A percentile compares a stretch with the other conserved stretches of the same genome.
Evolutionary conservation across 2,113 vertebrate species (phyloP).

Genomic region (Podarcis raffonei): DNA sequence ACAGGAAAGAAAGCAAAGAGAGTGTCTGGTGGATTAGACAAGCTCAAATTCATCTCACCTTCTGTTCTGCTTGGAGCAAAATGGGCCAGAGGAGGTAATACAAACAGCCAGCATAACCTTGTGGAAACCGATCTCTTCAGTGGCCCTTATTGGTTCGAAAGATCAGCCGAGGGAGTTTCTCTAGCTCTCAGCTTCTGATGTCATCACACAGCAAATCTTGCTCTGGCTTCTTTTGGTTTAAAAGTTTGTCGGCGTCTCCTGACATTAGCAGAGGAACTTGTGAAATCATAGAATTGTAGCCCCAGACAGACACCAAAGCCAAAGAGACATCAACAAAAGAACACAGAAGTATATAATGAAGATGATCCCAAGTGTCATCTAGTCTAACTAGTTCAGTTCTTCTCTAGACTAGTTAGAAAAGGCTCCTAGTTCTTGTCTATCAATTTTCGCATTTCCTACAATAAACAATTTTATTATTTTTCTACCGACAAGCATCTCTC

Average conservation of each 20-base stretch:
- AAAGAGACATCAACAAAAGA: slow-evolving; percentile 2
- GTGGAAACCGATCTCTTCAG: neutral
- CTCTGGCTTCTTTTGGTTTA: neutral
- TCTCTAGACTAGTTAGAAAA: no score
- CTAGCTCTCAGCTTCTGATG: neutral
- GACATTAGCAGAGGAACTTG: no score
- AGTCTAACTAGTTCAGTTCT: no score
- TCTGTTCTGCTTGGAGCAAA: neutral
- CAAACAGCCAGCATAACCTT: fast-evolving
- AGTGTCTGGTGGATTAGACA: neutral
- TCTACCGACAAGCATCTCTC: no score
- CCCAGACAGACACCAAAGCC: neutral
- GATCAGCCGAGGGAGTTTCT: no score
- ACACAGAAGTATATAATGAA: neutral
- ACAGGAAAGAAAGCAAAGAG: neutral
- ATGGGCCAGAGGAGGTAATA: neutral
- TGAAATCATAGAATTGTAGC: neutral
- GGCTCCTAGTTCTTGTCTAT: no score
- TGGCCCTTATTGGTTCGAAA: no score
- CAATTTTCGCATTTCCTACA: no score
- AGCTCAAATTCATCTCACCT: neutral
- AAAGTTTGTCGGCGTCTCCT: neutral
- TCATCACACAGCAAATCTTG: neutral
- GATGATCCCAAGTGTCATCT: no score
- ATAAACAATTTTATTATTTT: no score